phyloP scores from a whole-genome alignment of 2,888 invertebrate species.

The Reticulitermes lucifugus region DNA sequence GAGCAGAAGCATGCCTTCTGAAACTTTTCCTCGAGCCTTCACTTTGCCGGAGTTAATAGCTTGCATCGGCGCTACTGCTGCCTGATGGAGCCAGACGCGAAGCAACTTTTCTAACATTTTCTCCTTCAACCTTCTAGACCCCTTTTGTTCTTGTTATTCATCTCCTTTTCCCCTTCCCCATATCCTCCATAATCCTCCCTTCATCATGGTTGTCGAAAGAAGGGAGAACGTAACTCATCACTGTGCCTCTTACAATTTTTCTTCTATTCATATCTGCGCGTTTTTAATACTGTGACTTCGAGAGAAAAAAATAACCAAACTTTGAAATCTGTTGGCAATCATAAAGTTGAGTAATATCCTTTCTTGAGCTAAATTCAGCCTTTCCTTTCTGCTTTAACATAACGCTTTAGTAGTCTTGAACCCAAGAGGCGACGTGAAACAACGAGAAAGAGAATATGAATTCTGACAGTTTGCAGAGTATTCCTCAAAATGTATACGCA shows the following conservation, averaged over 20 bases:
- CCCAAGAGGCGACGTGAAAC: no score
- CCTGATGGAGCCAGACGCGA: constrained; percentile 38
- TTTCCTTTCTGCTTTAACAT: no score
- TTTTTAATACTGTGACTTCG: not conserved
- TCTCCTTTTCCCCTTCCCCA: not conserved
- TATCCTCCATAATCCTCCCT: not conserved
- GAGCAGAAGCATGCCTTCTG: constrained; percentile 48
- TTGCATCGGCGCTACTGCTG: constrained; percentile 22
- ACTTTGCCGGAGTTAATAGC: constrained; percentile 46
- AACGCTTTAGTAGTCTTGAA: no score
- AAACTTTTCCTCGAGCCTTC: constrained; percentile 44
- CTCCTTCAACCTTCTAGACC: not conserved
- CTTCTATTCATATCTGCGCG: not conserved
- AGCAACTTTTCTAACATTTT: constrained; percentile 41
- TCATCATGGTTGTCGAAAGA: constrained; percentile 47
- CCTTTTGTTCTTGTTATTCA: not conserved
- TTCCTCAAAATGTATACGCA: no score
- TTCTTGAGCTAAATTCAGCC: no score
- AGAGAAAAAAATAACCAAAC: not conserved
- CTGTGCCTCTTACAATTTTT: not conserved
- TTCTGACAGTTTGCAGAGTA: no score
- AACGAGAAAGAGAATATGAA: no score
- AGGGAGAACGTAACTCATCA: constrained; percentile 49
- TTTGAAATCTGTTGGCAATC: not conserved
- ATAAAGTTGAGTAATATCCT: not conserved